Evolutionary conservation across 2,888 invertebrate genomes (phyloP), one percentile per base, ranked within the genome.

Genomic region (Cordilura impudica): DNA sequence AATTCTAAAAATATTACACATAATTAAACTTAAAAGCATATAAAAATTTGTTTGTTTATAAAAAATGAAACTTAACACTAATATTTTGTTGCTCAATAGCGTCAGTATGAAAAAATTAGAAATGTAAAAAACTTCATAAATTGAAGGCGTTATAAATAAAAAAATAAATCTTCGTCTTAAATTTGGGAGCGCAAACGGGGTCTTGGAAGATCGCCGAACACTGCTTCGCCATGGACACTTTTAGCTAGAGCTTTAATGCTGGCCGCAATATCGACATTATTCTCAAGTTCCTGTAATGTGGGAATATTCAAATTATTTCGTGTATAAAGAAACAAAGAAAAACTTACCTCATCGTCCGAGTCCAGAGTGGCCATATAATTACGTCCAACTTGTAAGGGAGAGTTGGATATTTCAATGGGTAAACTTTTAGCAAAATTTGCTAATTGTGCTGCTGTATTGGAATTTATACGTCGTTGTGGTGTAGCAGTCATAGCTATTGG

Each of bases 191-290:
- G 94, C 91, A 95, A 94, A 86, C 96, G 93, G 81, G 96, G 96
- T 80, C 95, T 92, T 49, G 97, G 97, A 87, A 97, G 91, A 86
- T 97, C 97, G 18, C 95, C 95, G 90, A 96, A 97, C 83, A 96
- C 94, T 21, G 93, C 91, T 90, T 97, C 96, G 78, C 95, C 96
- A 90, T 96, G 96, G 78, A 97, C 95, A 84, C 97, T 97, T 85
- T 95, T 94, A 18, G 97, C 97, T 85, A 97, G 90, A n/a, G 97
- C 97, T 90, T 96, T 95, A 88, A 97, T 97, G 88, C 95, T 96
- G 49, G 96, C 97, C 81, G 96, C 96, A 87, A 97, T 97, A 88
- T 96, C 95, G 80, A 93, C 92, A 29, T 94, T 93, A 85, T 93
- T 93, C 86, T 93, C 93, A 88, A 88, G 79, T 35, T 86, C 91